Evolutionary conservation across 2,888 invertebrate species (phyloP).

Genomic region (Pemphredon lugubris): DNA sequence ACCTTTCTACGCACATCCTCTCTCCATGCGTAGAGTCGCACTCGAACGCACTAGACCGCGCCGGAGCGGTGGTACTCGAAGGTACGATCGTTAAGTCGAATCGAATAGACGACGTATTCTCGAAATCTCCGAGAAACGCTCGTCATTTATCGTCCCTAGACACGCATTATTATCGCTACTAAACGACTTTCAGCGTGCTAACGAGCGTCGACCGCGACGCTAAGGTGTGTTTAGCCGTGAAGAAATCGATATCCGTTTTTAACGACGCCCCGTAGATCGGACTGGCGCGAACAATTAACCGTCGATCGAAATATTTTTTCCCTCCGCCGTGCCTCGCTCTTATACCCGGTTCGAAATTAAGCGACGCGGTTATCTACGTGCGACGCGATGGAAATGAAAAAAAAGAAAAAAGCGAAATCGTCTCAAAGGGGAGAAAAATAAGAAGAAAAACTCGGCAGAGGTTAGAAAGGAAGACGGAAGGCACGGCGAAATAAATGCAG

Average conservation of each 20-base stretch:
- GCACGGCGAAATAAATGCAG: neutral
- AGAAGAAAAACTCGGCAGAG: neutral
- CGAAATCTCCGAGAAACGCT: conserved; percentile 8
- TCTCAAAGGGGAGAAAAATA: no score
- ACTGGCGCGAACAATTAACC: no score
- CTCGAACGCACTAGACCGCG: neutral
- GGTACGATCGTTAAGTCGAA: conserved; percentile 15
- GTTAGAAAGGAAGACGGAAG: neutral
- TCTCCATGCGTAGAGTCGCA: neutral
- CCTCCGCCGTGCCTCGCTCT: no score
- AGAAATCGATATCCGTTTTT: no score
- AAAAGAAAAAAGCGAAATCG: no score
- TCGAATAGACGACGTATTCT: conserved; percentile 1
- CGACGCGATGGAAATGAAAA: no score
- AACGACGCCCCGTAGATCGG: no score
- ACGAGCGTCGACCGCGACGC: conserved; percentile 50
- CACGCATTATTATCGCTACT: conserved; percentile 58
- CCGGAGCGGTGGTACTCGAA: neutral
- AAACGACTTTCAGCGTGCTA: conserved; percentile 52
- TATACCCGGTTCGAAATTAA: no score
- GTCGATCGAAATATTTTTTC: no score
- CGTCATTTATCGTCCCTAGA: no score
- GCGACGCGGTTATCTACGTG: no score
- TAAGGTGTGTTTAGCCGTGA: neutral
- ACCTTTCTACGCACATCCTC: neutral